phyloP scores from a whole-genome alignment of 2,888 invertebrate genomes.

The Acleris emargana region DNA sequence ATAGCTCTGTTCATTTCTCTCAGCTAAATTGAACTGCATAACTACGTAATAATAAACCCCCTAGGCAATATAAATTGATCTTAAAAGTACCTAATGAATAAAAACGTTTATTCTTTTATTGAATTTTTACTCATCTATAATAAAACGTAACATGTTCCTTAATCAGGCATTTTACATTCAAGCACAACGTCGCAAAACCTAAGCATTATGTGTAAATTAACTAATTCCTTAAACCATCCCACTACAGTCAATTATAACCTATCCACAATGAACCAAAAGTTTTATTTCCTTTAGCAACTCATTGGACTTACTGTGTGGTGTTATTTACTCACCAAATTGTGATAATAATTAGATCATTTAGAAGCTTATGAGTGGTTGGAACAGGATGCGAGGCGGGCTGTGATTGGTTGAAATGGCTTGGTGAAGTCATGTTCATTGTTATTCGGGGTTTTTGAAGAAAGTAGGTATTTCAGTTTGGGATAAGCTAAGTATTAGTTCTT shows the following conservation, averaged over 20 bases:
- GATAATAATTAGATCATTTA: constrained; percentile 60
- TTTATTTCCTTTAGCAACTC: background rate
- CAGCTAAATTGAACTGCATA: no score
- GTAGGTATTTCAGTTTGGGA: no score
- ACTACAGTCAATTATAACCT: background rate
- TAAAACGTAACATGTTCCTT: background rate
- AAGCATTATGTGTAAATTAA: constrained; percentile 30
- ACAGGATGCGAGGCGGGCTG: constrained; percentile 10
- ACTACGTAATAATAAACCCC: no score
- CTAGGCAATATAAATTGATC: no score
- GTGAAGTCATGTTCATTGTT: background rate
- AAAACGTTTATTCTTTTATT: no score
- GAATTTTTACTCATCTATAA: no score
- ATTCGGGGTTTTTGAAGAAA: no score
- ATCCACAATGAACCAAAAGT: background rate
- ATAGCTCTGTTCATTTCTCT: no score
- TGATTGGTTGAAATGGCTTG: constrained; percentile 14
- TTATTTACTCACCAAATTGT: constrained; percentile 25
- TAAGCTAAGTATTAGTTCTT: no score
- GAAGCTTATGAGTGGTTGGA: constrained; percentile 41
- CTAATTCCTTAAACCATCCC: background rate
- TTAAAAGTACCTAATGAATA: no score
- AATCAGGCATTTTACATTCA: constrained; percentile 26
- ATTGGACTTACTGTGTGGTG: constrained; percentile 12
- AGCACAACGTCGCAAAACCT: constrained; percentile 5